phyloP scores from a whole-genome alignment of 2,113 vertebrate species.

The Ranitomeya variabilis region DNA sequence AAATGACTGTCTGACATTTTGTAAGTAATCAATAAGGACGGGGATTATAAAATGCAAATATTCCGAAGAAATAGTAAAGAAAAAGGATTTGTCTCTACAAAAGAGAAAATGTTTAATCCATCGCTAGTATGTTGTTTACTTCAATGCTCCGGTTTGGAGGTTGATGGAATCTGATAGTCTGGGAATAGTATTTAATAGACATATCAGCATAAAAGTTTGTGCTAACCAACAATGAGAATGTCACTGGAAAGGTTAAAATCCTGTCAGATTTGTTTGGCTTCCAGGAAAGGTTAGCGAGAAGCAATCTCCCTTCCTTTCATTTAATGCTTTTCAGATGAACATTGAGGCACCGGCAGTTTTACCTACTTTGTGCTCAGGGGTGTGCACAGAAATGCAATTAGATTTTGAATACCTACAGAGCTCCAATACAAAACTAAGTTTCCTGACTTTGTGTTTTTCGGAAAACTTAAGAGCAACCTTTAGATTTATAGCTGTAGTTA shows the following conservation, averaged over 20 bases:
- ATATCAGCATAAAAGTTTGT: conserved; percentile 30
- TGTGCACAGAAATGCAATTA: conserved; percentile 41
- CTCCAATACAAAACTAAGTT: conserved; percentile 25
- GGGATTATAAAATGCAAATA: not conserved
- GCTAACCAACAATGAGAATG: conserved; percentile 59
- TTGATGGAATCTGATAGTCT: conserved; percentile 44
- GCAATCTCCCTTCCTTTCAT: conserved; percentile 52
- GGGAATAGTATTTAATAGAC: conserved; percentile 56
- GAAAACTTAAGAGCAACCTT: not conserved
- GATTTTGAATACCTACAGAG: conserved; percentile 1
- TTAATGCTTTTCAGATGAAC: not conserved
- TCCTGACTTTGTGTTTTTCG: conserved; percentile 14
- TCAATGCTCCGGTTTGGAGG: not conserved
- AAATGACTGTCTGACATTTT: conserved; percentile 9
- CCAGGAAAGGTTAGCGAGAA: conserved; percentile 54
- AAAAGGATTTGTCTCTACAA: not conserved
- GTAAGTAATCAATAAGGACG: conserved; percentile 20
- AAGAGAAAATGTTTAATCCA: not conserved
- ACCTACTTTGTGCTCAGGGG: conserved; percentile 46
- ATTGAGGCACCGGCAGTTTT: not conserved
- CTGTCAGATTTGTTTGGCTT: conserved; percentile 53
- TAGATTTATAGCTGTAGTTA: not conserved
- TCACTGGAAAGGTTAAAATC: conserved; percentile 55
- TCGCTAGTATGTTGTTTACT: not conserved
- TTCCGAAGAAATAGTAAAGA: not conserved